Evolutionary conservation across 2,888 invertebrate genomes (phyloP), one percentile per base, ranked within the genome.

Genomic region (Drosophila merina): DNA sequence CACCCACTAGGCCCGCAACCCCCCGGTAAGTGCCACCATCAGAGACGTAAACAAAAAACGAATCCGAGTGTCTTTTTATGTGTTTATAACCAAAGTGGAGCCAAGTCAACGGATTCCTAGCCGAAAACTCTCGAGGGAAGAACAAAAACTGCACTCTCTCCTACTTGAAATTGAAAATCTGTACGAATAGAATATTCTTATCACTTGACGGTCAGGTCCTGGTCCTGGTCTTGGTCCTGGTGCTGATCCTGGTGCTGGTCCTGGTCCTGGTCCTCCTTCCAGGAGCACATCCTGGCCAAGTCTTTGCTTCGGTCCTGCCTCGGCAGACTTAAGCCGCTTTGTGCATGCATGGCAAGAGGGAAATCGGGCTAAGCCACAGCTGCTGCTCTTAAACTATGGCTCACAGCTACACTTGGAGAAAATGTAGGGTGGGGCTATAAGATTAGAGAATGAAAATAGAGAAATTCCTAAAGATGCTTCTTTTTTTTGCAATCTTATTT

Each of bases 291-390:
- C 28, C 40, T 14, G 14, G 40, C 14, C 40, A 40, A 33, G 40
- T 40, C 40, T 6, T n/a, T n/a, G 48, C 20, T 2, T 20, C 20
- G 20, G 48, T 31, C 31, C 9, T 30, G 1, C 30, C 49, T 20
- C 25, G 33, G 33, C 33, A n/a, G 33, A 51, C 45, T 47, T 67
- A 78, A 76, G 56, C 79, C 58, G 79, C 62, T 75, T 72, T 71
- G 40, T 38, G 50, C 40, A 60, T 64, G 70, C 71, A 64, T 56
- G 71, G 57, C 30, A 47, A 31, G 66, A 64, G 63, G 62, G 25
- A 57, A 51, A 31, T 26, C 38, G 57, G 60, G 33, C 38, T 42
- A 54, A 59, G 62, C 74, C 44, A 58, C 56, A 70, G 42, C 45
- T 70, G 63, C 50, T 63, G 50, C 36, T 47, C 44, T 50, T 40